Base-by-base conservation (phyloP, 2,113 vertebrate genomes). In the Oncorhynchus nerka region DNA sequence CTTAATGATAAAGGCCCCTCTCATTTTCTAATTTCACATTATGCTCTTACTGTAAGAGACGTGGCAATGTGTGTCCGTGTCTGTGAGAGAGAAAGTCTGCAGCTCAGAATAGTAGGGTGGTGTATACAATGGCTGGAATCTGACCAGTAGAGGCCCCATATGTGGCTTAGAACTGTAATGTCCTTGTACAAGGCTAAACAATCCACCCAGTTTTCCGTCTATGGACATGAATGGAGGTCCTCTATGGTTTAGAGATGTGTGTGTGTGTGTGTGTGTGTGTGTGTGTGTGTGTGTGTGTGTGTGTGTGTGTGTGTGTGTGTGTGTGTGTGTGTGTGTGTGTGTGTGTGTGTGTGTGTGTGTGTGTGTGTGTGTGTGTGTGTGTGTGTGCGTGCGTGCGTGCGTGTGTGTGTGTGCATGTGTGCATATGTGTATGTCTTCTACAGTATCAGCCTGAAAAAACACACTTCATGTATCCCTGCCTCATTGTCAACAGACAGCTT, bases 241-340 rank as follows among this genome's bases (percentile, higher is more conserved):
- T 55, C 16, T 55, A 55, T 5, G 12, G 49, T 86, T 83, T 88
- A 80, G 34, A 80, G 85, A 76, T 73, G 75, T 3, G 64, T 72
- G 45, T 79, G 77, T 57, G 45, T 79, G 77, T 57, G 32, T 73
- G 75, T 3, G 64, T 72, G 45, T 79, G 77, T 57, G 32, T 32
- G 30, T 1, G 32, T 32, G 32, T 32, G 32, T 32, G 30, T 5
- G 32, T 34, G 32, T 34, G 32, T 34, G 5, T 6, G 32, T 34
- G 8, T 2, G 39, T 11, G 8, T 2, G 39, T 45, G 39, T 3
- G 39, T 11, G 39, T 24, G 45, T 79, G 77, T 57, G 32, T 73
- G 75, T 3, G 64, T 72, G 45, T 79, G 77, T 57, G 32, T 32
- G 30, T 1, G 32, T 32, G 32, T 32, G 32, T 32, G 30, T 5